A percentile compares a stretch with the other conserved stretches of the same genome.
Conservation (phyloP, 2,113 vertebrate species). For the Sula dactylatra region DNA sequence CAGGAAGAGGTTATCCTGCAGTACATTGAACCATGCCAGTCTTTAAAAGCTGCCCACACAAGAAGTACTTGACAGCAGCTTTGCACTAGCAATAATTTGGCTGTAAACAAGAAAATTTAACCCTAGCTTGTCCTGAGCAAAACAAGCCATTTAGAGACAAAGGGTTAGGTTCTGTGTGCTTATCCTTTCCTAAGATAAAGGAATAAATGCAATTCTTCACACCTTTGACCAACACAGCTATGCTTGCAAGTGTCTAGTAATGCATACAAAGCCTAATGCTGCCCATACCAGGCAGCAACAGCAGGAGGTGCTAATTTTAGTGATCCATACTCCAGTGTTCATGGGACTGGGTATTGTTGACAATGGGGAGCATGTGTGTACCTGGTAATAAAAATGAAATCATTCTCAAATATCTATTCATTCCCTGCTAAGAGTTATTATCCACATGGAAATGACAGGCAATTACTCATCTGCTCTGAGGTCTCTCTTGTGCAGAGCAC, state of each 20-base stretch:
- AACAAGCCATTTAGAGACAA: neutral
- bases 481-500: neutral
- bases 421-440: neutral
- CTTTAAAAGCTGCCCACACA: neutral
- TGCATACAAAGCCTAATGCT: neutral
- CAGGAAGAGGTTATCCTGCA: neutral
- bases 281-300: neutral
- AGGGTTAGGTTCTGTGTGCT: neutral
- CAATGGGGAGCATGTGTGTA: neutral
- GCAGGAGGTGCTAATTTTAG: accelerated
- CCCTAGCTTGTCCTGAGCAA: neutral
- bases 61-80: neutral
- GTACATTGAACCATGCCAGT: neutral
- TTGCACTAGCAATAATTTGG: neutral
- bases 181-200: neutral
- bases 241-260: neutral
- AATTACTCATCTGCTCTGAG: slow-evolving; percentile 18
- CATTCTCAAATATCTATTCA: neutral
- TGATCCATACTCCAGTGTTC: neutral
- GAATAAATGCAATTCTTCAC: neutral
- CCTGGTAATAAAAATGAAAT: slow-evolving; percentile 11
- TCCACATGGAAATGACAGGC: neutral
- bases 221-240: neutral
- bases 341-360: neutral
- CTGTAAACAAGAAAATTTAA: neutral